phyloP scores from a whole-genome alignment of 1,140 invertebrate species.

The Solenopsis invicta region DNA sequence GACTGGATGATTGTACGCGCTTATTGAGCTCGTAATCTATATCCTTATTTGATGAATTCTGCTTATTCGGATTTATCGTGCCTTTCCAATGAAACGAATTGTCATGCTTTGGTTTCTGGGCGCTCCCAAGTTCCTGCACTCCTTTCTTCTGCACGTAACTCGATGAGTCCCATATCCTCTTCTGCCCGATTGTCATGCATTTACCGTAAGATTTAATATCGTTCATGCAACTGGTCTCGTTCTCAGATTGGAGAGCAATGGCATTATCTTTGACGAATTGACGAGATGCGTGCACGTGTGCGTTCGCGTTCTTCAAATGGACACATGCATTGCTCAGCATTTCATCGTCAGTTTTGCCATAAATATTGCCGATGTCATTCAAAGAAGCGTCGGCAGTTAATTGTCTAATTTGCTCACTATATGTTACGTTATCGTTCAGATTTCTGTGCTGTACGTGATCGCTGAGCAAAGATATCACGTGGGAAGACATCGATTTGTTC shows the following conservation, averaged over 20 bases:
- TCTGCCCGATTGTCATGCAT: slow-evolving; percentile 21
- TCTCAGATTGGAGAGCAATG: slow-evolving; percentile 34
- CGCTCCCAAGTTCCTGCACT: slow-evolving; percentile 60
- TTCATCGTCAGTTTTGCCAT: slow-evolving; percentile 75
- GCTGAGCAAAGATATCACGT: slow-evolving; percentile 74
- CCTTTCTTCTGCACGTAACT: slow-evolving; percentile 66
- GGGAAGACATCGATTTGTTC: slow-evolving; percentile 69
- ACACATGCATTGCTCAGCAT: slow-evolving; percentile 41
- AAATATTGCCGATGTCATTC: slow-evolving; percentile 74
- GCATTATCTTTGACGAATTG: slow-evolving; percentile 36
- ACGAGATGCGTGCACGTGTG: not conserved
- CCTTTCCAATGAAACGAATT: slow-evolving; percentile 61
- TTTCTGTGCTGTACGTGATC: slow-evolving; percentile 82
- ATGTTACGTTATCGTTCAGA: slow-evolving; percentile 65
- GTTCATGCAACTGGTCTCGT: slow-evolving; percentile 28
- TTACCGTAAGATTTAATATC: slow-evolving; percentile 32
- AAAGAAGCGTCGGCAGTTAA: slow-evolving; percentile 40
- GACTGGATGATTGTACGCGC: slow-evolving; percentile 59
- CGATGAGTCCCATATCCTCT: slow-evolving; percentile 61
- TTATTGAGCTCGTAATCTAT: slow-evolving; percentile 42
- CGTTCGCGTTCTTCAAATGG: slow-evolving; percentile 37
- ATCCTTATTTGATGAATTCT: slow-evolving; percentile 12
- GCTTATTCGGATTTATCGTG: slow-evolving; percentile 48
- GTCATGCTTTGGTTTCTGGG: slow-evolving; percentile 67
- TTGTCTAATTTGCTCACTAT: slow-evolving; percentile 37